Percentiles rank a stretch among this genome's conserved stretches.
Evolutionary conservation across 2,113 vertebrate genomes (phyloP).

Genomic region (Andinoacara biseriatus): DNA sequence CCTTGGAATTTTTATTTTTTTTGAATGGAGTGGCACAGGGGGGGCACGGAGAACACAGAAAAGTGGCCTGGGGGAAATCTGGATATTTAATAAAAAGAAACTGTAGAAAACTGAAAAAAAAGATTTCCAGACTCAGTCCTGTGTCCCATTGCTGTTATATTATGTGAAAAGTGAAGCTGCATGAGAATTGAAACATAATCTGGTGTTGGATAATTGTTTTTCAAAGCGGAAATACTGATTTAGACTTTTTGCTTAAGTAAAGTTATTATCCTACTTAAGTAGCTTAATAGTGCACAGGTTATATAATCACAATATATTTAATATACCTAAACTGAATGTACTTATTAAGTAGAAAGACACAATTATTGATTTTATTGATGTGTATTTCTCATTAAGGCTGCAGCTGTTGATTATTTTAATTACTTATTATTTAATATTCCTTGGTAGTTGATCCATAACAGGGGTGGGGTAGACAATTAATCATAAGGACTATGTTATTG

Average conservation of each 20-base stretch:
- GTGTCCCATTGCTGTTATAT: background rate
- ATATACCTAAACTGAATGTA: background rate
- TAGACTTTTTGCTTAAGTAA: background rate
- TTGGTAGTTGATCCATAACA: background rate
- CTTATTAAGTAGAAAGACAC: background rate
- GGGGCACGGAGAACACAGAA: background rate
- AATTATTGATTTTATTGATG: background rate
- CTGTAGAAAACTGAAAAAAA: background rate
- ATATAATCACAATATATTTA: background rate
- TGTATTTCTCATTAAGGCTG: background rate
- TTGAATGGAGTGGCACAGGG: background rate
- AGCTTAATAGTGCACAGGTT: conserved; percentile 2
- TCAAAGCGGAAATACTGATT: background rate
- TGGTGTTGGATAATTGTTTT: background rate
- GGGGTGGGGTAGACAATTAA: background rate
- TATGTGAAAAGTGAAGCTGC: background rate
- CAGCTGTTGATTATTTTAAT: background rate
- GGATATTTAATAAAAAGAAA: background rate
- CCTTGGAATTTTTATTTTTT: background rate
- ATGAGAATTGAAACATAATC: background rate
- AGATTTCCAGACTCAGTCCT: background rate
- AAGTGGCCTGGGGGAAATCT: background rate
- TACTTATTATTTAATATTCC: background rate
- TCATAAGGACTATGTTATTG: background rate
- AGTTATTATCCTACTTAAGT: background rate